These are phyloP conservation scores for Sander lucioperca DNA, from an alignment of 2,113 vertebrate genomes.

Conservation along the genomic window DNA sequence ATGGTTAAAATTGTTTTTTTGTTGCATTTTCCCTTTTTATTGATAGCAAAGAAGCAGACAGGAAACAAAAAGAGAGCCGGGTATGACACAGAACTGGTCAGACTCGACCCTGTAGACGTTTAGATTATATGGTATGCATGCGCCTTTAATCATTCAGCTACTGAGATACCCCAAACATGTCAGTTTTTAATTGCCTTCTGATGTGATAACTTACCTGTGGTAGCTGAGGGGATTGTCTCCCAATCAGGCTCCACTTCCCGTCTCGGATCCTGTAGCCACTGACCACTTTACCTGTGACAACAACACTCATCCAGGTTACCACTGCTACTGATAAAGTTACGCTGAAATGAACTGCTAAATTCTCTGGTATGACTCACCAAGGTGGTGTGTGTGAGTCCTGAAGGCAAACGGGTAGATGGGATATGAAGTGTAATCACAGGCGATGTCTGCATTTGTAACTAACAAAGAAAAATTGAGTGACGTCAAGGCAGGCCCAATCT, in stretches of 20 bases:
- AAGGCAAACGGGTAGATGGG: conserved; percentile 97
- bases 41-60: no score
- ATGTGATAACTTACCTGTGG: conserved; percentile 88
- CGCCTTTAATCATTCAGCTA: background rate
- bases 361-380: conserved; percentile 85
- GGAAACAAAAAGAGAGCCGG: no score
- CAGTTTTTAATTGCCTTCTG: background rate
- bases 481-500: background rate
- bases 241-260: conserved; percentile 93
- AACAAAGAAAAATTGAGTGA: conserved; percentile 43
- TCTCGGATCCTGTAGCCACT: conserved; percentile 95
- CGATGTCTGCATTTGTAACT: conserved; percentile 94
- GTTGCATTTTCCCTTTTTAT: no score
- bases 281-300: conserved; percentile 92
- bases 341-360: background rate
- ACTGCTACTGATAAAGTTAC: background rate
- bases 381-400: conserved; percentile 94
- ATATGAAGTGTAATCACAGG: conserved; percentile 90
- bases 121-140: background rate
- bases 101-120: no score
- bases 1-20: no score
- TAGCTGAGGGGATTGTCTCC: conserved; percentile 94
- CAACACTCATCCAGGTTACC: background rate
- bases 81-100: no score
- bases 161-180: background rate